Evolutionary conservation across 2,113 vertebrate species (phyloP), one percentile per base, ranked within the genome.

Genomic region (Phaethon lepturus): DNA sequence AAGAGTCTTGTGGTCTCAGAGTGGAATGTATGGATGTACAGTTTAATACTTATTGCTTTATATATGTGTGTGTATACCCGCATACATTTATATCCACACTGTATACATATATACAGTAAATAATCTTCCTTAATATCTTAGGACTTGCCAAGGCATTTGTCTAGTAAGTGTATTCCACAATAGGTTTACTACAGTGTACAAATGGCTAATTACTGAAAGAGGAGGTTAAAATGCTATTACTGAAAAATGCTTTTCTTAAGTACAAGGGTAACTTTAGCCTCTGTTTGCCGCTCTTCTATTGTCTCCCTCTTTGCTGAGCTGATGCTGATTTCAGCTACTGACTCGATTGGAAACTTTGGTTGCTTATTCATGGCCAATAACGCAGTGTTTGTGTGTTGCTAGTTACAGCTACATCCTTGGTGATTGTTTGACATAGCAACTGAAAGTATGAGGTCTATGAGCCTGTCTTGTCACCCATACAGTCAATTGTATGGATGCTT

Each of bases 21-120:
- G 0, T 23, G 16, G n/a, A 71, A 50, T 16, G 15, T 31, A 4
- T 31, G 8, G 5, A 50, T 16, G 15, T 31, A 4, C 28, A 7
- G 5, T 7, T 80, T 52, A 60, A 10, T 59, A 38, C 24, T 60
- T 62, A 17, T 11, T 44, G 33, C 8, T 79, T n/a, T 63, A 2
- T 62, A 2, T n/a, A 8, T 31, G 29, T 50, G 3, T 23, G 13
- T 59, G 1, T 52, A 4, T 44, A 7, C 4, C 22, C 2, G 28
- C 24, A 6, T 9, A n/a, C 2, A 15, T 2, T 22, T 16, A 7
- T 31, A 2, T 20, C 1, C 6, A 22, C 9, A 8, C 2, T 56
- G 11, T 47, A 9, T 73, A 11, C 11, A 16, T 40, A 10, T 10
- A 9, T 8, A 8, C 9, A 26, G 38, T 58, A 49, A 59, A 53